Evolutionary conservation across 2,797 vertebrate genomes (phyloP).

Genomic region (Pantherophis alleghaniensis): DNA sequence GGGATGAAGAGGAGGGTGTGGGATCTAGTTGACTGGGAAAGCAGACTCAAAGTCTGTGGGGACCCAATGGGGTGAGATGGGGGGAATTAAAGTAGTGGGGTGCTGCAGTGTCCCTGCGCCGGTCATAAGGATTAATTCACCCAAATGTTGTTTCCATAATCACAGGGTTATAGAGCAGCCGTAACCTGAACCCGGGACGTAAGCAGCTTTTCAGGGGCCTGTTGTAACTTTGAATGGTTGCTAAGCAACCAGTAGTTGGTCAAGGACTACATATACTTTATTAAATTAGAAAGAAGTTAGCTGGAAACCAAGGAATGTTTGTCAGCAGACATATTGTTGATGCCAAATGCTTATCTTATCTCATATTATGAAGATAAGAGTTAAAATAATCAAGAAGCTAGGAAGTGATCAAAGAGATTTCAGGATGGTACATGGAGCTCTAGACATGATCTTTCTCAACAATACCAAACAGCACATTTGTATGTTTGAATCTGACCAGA

Average conservation of each 20-base stretch:
- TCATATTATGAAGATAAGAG: not conserved
- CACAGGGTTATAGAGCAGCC: not conserved
- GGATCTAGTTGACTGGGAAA: not conserved
- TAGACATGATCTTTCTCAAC: not conserved
- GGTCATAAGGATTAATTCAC: not conserved
- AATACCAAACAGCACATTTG: not conserved
- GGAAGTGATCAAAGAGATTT: not conserved
- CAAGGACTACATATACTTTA: not conserved
- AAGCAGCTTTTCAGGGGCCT: not conserved
- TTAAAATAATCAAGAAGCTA: not conserved
- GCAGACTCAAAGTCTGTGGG: not conserved
- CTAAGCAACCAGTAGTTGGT: not conserved
- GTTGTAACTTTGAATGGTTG: not conserved
- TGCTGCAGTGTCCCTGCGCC: not conserved
- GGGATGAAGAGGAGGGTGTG: not conserved
- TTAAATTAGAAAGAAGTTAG: not conserved
- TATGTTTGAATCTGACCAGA: not conserved
- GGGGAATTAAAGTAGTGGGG: not conserved
- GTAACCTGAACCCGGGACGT: not conserved
- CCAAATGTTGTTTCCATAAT: not conserved
- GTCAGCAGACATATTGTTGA: not conserved
- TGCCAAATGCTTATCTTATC: not conserved
- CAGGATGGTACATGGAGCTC: not conserved
- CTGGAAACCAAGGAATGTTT: not conserved
- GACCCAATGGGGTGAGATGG: not conserved